Evolutionary conservation across 2,113 vertebrate genomes (phyloP), one percentile per base, ranked within the genome.

Genomic region (Daubentonia madagascariensis): DNA sequence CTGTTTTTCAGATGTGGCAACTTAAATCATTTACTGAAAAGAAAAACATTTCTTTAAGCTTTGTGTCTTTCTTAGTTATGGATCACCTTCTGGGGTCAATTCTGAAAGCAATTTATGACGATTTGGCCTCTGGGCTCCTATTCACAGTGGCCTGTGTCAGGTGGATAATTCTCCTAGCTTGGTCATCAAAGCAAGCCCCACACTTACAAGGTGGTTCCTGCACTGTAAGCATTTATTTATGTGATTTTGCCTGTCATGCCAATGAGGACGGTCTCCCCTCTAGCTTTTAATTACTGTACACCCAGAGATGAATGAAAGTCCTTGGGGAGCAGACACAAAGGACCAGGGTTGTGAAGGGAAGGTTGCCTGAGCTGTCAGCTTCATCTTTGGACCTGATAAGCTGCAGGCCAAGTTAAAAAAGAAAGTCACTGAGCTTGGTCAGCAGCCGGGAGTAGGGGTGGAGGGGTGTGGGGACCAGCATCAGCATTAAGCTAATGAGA

Each of bases 401-500:
- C 79, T n/a, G 5, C 95, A 63, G 86, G 79, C 28, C 85, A 89
- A 57, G 83, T 89, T 85, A 85, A 92, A 96, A 96, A 85, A 91
- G 70, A 93, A 83, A 96, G 50, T 84, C 48, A 52, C 80, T 20
- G 37, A 88, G 89, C 87, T 97, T 93, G 98, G 97, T 94, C 98
- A 98, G 96, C 97, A 97, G 94, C 7, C 10, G 5, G 70, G 83
- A 84, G n/a, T 75, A n/a, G 54, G 54, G 54, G 54, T 57, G 54
- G 20, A 20, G 7, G 20, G 54, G n/a, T n/a, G n/a, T 57, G 20
- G 54, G 54, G 1, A 1, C 16, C 91, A 94, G 91, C 98, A 96
- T 92, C 98, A 98, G 90, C 98, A 93, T 96, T 91, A 96, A 98
- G 98, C 98, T 98, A 98, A 99, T 98, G 98, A 98, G 98, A 98